Base-by-base conservation (phyloP, 2,888 invertebrate species). In the Drosophila siamana region DNA sequence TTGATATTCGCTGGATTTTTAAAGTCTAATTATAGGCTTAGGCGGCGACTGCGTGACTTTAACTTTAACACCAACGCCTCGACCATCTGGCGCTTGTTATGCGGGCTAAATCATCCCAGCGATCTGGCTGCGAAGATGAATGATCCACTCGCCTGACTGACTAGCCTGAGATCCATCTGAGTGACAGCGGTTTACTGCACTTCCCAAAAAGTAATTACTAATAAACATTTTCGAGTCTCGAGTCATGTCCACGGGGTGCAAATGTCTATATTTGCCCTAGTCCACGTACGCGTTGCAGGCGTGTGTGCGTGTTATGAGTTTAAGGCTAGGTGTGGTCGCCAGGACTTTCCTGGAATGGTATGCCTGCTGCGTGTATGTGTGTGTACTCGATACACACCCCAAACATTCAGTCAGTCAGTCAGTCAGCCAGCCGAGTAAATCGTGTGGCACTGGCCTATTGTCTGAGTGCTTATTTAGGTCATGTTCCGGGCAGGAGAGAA, bases 391-490 rank as follows among this genome's bases (percentile, higher is more conserved):
- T 44, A 33, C 55, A 44, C 46, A 44, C 54, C 16, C 28, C 50
- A 43, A 2, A 51, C 33, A 19, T 15, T 3, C 54, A 54, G 24
- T 7, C 22, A 50, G 16, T 11, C 33, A 13, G 19, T 19, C 19
- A 43, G 16, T 19, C 41, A 30, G 30, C 5, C 36, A 36, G 36
- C 36, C 36, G 36, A 48, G 56, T 57, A 47, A 57, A 57, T 57
- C 48, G 56, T 57, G 57, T 59, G 36, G 36, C 41, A 62, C 67
- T 63, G 57, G 63, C 38, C 63, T 50, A 59, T 72, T 79, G 66
- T 79, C 60, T 62, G 69, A 46, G 50, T 71, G 64, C 72, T 71
- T 75, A 87, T 85, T 85, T 89, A 74, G 88, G 89, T 89, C 89
- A 88, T 78, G 78, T 78, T 78, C 43, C 54, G 56, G 43, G 26